Percentiles rank a stretch among this genome's conserved stretches.
phyloP scores from a whole-genome alignment of 2,797 vertebrate genomes.

The Anguilla obscura region DNA sequence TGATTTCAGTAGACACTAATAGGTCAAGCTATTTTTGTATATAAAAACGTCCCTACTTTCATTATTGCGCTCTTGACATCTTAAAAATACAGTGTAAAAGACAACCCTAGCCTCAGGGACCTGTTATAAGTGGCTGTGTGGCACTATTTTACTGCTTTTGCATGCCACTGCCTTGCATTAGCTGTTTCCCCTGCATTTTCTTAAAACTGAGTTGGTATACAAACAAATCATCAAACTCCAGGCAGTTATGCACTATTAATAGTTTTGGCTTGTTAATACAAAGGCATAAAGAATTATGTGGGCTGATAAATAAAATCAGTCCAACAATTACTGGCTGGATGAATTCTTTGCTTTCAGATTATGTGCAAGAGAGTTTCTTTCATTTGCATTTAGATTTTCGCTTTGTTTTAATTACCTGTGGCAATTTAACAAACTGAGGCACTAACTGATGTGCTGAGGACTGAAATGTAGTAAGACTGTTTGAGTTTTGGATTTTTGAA shows the following conservation, averaged over 20 bases:
- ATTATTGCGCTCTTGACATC: slow-evolving; percentile 53
- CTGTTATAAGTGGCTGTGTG: slow-evolving; percentile 26
- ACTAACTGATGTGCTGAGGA: not conserved
- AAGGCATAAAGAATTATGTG: slow-evolving; percentile 35
- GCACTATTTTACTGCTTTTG: not conserved
- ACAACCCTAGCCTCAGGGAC: slow-evolving; percentile 56
- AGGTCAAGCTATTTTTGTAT: slow-evolving; percentile 64
- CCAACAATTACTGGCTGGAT: not conserved
- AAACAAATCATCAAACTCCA: slow-evolving; percentile 30
- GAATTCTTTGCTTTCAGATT: not conserved
- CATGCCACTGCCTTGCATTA: slow-evolving; percentile 30
- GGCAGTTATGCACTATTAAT: slow-evolving; percentile 35
- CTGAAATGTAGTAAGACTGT: not conserved
- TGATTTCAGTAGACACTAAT: slow-evolving; percentile 63
- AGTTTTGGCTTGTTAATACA: slow-evolving; percentile 40
- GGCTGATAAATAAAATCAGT: not conserved
- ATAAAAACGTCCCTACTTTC: slow-evolving; percentile 51
- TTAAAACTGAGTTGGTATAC: slow-evolving; percentile 41
- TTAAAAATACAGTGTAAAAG: slow-evolving; percentile 59
- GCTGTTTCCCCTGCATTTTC: slow-evolving; percentile 19
- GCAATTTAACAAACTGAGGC: not conserved
- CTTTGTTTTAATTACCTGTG: not conserved
- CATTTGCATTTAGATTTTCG: not conserved
- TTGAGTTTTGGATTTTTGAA: not conserved
- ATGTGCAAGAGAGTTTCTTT: not conserved